Conservation (phyloP, 2,888 invertebrate genomes). For the Cephus rjabovi region DNA sequence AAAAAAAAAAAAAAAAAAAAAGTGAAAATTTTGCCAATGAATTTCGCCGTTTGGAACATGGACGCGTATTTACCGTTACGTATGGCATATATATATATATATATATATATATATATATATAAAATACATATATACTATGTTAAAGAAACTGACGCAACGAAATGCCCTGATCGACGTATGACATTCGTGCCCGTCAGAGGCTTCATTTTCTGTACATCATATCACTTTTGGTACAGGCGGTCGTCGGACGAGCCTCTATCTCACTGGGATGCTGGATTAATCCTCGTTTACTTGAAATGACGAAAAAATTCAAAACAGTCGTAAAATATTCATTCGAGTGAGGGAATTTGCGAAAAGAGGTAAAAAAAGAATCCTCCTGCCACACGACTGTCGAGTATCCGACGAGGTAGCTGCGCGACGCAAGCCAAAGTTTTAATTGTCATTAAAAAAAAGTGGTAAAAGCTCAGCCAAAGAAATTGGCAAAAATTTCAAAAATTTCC, state of each 20-base stretch:
- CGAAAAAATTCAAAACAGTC: no score
- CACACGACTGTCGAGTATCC: not conserved
- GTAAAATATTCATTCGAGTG: no score
- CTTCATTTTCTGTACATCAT: not conserved
- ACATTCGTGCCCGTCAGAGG: not conserved
- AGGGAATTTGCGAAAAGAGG: not conserved
- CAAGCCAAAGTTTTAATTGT: not conserved
- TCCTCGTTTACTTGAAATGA: not conserved
- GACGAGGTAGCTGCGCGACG: not conserved
- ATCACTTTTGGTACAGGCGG: not conserved
- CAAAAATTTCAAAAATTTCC: not conserved
- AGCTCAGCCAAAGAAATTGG: not conserved
- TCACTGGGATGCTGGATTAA: not conserved
- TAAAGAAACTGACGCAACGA: not conserved
- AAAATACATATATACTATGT: not conserved
- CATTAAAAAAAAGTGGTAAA: not conserved
- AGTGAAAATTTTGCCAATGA: not conserved
- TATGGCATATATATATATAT: no score
- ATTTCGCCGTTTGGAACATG: not conserved
- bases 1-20: not conserved
- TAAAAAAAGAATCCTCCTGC: not conserved
- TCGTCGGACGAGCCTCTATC: not conserved
- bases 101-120: not conserved
- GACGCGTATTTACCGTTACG: not conserved
- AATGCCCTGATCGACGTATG: not conserved